These are phyloP conservation scores for Catocala nupta DNA, from an alignment of 2,888 invertebrate genomes.

Conservation along the genomic window DNA sequence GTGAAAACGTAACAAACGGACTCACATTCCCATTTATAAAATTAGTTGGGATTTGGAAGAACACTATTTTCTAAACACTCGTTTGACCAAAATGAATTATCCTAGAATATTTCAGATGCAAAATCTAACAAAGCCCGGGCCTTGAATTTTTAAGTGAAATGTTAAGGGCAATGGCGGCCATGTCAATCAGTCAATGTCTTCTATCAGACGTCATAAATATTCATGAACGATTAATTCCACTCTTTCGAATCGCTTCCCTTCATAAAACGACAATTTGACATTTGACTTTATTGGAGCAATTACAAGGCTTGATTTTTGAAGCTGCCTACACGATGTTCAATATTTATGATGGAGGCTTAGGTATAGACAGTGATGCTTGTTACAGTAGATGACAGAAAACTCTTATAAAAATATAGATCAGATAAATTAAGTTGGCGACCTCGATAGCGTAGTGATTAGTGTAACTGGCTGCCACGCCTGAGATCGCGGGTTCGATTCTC, in stretches of 20 bases:
- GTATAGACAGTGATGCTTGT: too few relatives aligned
- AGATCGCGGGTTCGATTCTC: too few relatives aligned
- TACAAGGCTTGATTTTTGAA: constrained; percentile 5
- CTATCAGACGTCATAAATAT: constrained; percentile 26
- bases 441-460: too few relatives aligned
- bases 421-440: too few relatives aligned
- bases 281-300: constrained; percentile 16
- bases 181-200: constrained; percentile 17
- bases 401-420: too few relatives aligned
- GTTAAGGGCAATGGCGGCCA: neutral
- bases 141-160: constrained; percentile 6
- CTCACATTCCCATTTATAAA: too few relatives aligned
- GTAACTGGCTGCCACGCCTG: too few relatives aligned
- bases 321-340: neutral
- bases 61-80: too few relatives aligned
- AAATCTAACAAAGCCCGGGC: neutral
- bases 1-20: too few relatives aligned
- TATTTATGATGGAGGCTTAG: neutral
- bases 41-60: too few relatives aligned
- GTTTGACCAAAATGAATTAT: too few relatives aligned
- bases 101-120: neutral
- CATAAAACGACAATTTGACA: constrained; percentile 11
- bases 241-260: constrained; percentile 18
- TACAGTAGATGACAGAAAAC: too few relatives aligned
- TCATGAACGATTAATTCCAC: constrained; percentile 32